Conservation (phyloP, 2,113 vertebrate genomes). For the Forbesichthys agassizii region DNA sequence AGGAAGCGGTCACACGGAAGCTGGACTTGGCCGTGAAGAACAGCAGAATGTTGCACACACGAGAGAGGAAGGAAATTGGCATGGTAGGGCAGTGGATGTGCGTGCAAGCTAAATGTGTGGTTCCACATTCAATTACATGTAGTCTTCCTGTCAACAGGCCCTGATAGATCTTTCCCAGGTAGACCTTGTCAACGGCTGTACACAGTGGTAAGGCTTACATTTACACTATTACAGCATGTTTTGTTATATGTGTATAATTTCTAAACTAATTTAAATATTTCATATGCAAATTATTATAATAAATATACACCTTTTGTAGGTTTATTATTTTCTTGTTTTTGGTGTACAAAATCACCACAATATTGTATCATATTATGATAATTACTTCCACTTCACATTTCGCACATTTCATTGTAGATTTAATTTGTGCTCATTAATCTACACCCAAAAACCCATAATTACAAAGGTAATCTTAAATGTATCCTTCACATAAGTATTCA, state of each 20-base stretch:
- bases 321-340: no score
- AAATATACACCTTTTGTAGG: no score
- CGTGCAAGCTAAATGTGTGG: neutral
- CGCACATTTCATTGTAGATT: no score
- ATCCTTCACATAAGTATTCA: no score
- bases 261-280: no score
- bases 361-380: no score
- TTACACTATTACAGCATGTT: neutral
- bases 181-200: slow-evolving; percentile 83
- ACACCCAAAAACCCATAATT: no score
- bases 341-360: no score
- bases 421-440: no score
- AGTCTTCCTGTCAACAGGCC: slow-evolving; percentile 72
- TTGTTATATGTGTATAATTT: neutral
- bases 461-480: no score
- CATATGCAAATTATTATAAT: no score
- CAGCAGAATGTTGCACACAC: slow-evolving; percentile 82
- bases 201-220: slow-evolving; percentile 80
- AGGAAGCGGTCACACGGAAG: slow-evolving; percentile 82
- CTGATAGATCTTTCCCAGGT: slow-evolving; percentile 84
- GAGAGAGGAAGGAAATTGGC: slow-evolving; percentile 89
- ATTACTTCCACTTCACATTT: no score
- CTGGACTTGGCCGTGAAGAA: slow-evolving; percentile 93
- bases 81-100: slow-evolving; percentile 69
- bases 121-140: neutral